Evolutionary conservation across 1,140 invertebrate genomes (phyloP), one percentile per base, ranked within the genome.

Genomic region (Zaprionus capensis): DNA sequence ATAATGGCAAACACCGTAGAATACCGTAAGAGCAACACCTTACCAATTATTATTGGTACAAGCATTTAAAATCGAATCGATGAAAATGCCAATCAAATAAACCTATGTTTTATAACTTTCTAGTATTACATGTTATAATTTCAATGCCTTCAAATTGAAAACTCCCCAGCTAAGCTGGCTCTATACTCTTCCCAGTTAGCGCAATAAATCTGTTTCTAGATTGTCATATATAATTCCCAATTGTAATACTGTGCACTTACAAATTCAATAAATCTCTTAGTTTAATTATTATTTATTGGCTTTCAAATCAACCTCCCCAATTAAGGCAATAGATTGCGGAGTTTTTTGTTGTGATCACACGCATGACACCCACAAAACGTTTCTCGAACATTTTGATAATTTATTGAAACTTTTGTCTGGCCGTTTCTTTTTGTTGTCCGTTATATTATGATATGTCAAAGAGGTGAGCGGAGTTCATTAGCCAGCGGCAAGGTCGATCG

Each of bases 401-500:
- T 61, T 66, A 72, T 76, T 72, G 46, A 62, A 62, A 56, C 34
- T 28, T 57, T 61, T 67, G 66, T 55, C n/a, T 61, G 24, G 11
- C 14, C 15, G 56, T 34, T 36, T 31, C 38, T 67, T 41, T 56
- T 38, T 58, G 22, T 58, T 36, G 7, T 24, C 12, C 20, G 17
- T 58, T 58, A 34, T 58, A 17, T 56, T 67, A 44, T 67, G 44
- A 44, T 49, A 36, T 75, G 65, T 78, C 70, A 77, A 80, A 73
- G 49, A 61, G 20, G 20, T 15, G 53, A 71, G n/a, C 9, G 9
- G 58, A 68, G 79, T 81, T 81, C 79, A 79, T 65, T 71, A 53
- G 71, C 73, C 79, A 71, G 57, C 53, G 63, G 63, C 63, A 81
- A 81, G 79, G 79, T 79, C 76, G 75, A 14, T 28, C 56, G 28